phyloP scores from a whole-genome alignment of 2,797 vertebrate species.

The Podarcis siculus region DNA sequence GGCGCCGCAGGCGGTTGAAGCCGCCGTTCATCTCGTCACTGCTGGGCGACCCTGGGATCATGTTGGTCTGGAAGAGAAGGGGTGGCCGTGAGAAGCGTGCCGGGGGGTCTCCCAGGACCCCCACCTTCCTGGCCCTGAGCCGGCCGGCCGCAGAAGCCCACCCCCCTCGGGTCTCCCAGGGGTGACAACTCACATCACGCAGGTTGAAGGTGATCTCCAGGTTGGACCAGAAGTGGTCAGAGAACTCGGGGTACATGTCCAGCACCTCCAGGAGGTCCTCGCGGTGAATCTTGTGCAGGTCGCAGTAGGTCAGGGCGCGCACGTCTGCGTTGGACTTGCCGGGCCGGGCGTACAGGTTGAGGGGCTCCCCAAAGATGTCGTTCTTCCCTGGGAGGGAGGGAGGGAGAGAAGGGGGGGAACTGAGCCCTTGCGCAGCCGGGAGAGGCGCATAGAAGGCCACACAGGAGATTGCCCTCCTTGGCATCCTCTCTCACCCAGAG shows the following conservation, averaged over 20 bases:
- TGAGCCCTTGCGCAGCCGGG: neutral
- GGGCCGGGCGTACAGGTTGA: slow-evolving; percentile 89
- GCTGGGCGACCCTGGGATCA: slow-evolving; percentile 93
- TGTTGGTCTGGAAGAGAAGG: slow-evolving; percentile 86
- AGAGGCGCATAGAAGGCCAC: too few relatives aligned
- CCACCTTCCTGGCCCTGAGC: neutral
- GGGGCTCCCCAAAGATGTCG: slow-evolving; percentile 94
- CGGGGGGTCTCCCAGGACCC: too few relatives aligned
- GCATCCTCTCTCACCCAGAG: neutral
- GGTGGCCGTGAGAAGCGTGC: fast-evolving
- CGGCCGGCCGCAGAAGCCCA: neutral
- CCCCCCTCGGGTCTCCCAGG: fast-evolving
- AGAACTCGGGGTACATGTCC: slow-evolving; percentile 97
- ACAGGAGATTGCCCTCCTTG: neutral
- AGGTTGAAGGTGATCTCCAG: slow-evolving; percentile 97
- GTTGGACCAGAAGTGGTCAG: slow-evolving; percentile 93
- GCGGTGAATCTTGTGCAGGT: slow-evolving; percentile 94
- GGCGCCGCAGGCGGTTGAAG: slow-evolving; percentile 87
- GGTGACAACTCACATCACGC: slow-evolving; percentile 85
- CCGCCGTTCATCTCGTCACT: slow-evolving; percentile 85
- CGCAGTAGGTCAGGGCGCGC: slow-evolving; percentile 93
- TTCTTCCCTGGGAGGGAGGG: slow-evolving; percentile 88
- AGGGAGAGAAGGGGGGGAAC: neutral
- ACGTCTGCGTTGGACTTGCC: slow-evolving; percentile 96
- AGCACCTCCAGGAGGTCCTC: slow-evolving; percentile 95